Evolutionary conservation across 2,888 invertebrate genomes (phyloP), one percentile per base, ranked within the genome.

Genomic region (Cryptus armator): DNA sequence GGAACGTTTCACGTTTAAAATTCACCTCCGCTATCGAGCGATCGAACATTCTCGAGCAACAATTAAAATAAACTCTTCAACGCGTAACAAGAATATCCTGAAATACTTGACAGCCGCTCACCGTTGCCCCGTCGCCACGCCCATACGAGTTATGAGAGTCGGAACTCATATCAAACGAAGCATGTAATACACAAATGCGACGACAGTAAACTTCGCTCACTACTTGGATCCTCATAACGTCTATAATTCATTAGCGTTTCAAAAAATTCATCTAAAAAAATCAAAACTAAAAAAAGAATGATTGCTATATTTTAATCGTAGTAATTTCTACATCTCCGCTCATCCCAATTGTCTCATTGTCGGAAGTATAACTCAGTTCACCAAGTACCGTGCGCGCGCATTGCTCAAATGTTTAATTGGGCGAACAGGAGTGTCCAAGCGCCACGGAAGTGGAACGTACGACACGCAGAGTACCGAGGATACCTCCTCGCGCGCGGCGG

Each of bases 351-450:
- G 53, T 19, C 37, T 24, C 4, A 19, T 44, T 88, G 91, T 92
- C 93, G 93, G 93, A 93, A 93, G 67, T 72, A 76, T 79, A 83
- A 85, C 82, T 85, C 85, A 83, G 90, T 89, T 90, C 87, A 90
- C 88, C 89, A 90, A 89, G 90, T 90, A 91, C 90, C 90, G 90
- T 91, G 90, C 91, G 91, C 91, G 91, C 91, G 90, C 71, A 76
- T 91, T 93, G 92, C 90, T 93, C 93, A 92, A 93, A 92, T 91
- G 93, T 92, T 93, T 93, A 93, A 93, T 93, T 93, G 93, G 92
- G 91, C 93, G 93, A 82, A 75, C 72, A 76, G 75, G 67, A 59
- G 91, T 92, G 92, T 92, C 92, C 92, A 91, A 92, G 91, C 92
- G 88, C 86, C 92, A 92, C 89, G 92, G 90, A 90, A 93, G 91